Base-by-base conservation (phyloP, 2,113 vertebrate species). In the Phaethon lepturus region DNA sequence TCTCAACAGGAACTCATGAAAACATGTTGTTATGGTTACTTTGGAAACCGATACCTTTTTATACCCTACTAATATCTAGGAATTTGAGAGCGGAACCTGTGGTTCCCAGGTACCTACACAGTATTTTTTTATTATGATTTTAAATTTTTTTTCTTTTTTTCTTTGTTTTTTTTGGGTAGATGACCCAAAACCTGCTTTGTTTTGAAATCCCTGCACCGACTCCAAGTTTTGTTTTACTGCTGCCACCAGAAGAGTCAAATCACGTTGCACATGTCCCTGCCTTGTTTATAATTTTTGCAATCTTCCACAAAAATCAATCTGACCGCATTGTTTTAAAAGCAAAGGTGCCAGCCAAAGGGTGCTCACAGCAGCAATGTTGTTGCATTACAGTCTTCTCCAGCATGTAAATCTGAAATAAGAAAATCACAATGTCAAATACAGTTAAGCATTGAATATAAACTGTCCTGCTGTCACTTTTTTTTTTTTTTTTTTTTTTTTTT, bases 11-110 rank as follows among this genome's bases (percentile, higher is more conserved):
- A 88, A 93, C 88, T 89, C 93, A 88, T 53, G 96, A 96, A 96
- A 96, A 88, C 85, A 90, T 81, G 80, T 83, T 97, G 78, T 75
- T 97, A 95, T 71, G 86, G 86, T 96, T 96, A 96, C 96, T 95
- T 86, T 13, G 68, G 86, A 95, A 97, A 92, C 38, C 0, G 0
- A 94, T 91, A 95, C 82, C 59, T 90, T 93, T 92, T 83, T 82
- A 81, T 86, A 91, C 87, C 73, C 93, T 90, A 73, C 93, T 88
- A 88, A 84, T 68, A 71, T 31, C 56, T 6, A 67, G 52, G 59
- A 97, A 92, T 86, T 86, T 76, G 74, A 90, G 86, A 96, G 80
- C 73, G 49, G 66, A 95, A 74, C 72, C 50, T 24, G 29, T 47
- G 16, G 23, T 71, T 94, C 55, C 44, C 49, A 38, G 33, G 44